phyloP scores from a whole-genome alignment of 2,888 invertebrate genomes.

The Cyclophora punctaria region DNA sequence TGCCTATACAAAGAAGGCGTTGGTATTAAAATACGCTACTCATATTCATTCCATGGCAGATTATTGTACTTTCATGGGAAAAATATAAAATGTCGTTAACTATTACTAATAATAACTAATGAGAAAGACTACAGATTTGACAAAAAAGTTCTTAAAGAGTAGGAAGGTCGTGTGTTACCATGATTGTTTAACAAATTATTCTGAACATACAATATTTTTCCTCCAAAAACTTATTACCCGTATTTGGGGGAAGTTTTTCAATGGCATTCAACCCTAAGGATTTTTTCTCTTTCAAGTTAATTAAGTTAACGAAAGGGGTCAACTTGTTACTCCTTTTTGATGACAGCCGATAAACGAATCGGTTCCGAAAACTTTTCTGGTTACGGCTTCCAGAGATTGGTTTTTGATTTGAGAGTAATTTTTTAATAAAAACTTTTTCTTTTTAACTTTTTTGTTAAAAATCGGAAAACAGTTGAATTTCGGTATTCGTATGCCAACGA shows the following conservation, averaged over 20 bases:
- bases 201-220: conserved; percentile 15
- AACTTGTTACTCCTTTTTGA: conserved; percentile 65
- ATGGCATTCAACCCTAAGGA: conserved; percentile 17
- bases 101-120: too few relatives aligned
- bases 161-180: conserved; percentile 3
- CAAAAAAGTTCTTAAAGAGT: too few relatives aligned
- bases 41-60: too few relatives aligned
- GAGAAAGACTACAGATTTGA: too few relatives aligned
- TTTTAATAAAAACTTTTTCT: conserved; percentile 15
- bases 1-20: too few relatives aligned
- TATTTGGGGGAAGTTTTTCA: conserved; percentile 26
- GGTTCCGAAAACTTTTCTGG: conserved; percentile 24
- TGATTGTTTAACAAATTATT: conserved; percentile 5
- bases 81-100: too few relatives aligned
- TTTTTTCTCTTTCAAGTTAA: conserved; percentile 48
- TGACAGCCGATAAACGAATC: conserved; percentile 69
- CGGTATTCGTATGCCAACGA: too few relatives aligned
- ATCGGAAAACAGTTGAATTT: too few relatives aligned
- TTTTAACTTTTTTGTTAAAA: not conserved
- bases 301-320: conserved; percentile 59
- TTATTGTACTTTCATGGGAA: too few relatives aligned
- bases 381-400: conserved; percentile 36
- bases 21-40: too few relatives aligned
- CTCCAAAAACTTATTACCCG: conserved; percentile 26
- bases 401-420: conserved; percentile 41